Evolutionary conservation across 1,140 invertebrate genomes (phyloP), one percentile per base, ranked within the genome.

Genomic region (Hyles vespertilio): DNA sequence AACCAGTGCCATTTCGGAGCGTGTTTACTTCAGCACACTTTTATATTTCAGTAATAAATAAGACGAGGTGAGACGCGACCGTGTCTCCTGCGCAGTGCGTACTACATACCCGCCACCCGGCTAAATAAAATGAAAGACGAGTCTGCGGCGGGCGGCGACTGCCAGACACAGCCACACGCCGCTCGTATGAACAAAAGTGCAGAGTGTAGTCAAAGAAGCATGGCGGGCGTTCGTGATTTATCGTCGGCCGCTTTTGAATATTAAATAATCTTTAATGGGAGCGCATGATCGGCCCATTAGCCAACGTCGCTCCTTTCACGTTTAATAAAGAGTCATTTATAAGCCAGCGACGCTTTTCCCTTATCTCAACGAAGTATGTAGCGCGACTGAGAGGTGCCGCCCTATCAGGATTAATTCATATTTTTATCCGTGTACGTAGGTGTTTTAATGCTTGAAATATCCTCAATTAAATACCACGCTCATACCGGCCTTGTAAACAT

Each of bases 291-390:
- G 82, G 79, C 81, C 85, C 85, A 88, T 88, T 88, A 87, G 84
- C 83, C 83, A 81, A 73, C 80, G 79, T 82, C 82, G 77, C 72
- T 88, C 81, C 85, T 88, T 87, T 89, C 84, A 86, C 81, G 81
- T 87, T 87, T 87, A 89, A 89, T 89, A 89, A 89, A 87, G 82
- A 87, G 82, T 86, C 84, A 87, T 89, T 89, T 89, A 89, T 89
- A 89, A 87, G 85, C 78, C 79, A 76, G 81, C 74, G 77, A 83
- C 79, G 85, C 79, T 82, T 84, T 83, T 81, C 81, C 79, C 86
- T 89, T 89, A 89, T 89, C 86, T 84, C 83, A 72, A 71, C 81
- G 79, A 80, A 80, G 80, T 89, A 88, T 84, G 84, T 87, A 78
- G 70, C 79, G 79, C 81, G 79, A 81, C 83, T 87, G 74, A 85